Evolutionary conservation across 37 sponge, comb jelly and placozoan species (phyloP).

Genomic region (Dysidea cf. avara): DNA sequence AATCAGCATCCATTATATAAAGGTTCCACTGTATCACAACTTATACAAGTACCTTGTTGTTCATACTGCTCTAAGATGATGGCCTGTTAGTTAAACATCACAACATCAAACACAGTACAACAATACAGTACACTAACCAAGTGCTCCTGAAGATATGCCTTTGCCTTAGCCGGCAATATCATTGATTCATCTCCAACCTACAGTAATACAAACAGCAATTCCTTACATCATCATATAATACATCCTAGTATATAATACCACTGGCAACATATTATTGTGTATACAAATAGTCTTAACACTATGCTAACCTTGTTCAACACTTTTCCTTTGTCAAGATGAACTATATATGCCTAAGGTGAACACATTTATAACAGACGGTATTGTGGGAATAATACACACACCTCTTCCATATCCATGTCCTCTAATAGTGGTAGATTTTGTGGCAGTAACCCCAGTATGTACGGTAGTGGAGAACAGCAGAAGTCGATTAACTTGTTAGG

Average conservation of each 20-base stretch:
- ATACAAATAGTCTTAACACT: background rate
- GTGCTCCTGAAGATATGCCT: conserved; percentile 37
- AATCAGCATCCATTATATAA: too few relatives aligned
- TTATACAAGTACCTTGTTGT: too few relatives aligned
- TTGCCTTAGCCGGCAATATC: conserved; percentile 60
- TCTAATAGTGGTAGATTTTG: conserved; percentile 44
- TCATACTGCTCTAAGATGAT: too few relatives aligned
- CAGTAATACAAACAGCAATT: background rate
- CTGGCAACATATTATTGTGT: background rate
- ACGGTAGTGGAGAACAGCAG: conserved; percentile 88
- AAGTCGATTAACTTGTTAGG: conserved; percentile 78
- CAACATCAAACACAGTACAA: too few relatives aligned
- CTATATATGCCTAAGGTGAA: background rate
- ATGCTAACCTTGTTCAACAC: conserved; percentile 44
- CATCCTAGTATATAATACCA: too few relatives aligned
- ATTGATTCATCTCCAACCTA: conserved; percentile 67
- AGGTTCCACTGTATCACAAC: too few relatives aligned
- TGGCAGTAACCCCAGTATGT: conserved; percentile 75
- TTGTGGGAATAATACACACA: too few relatives aligned
- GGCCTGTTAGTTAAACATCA: too few relatives aligned
- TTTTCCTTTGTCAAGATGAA: conserved; percentile 62
- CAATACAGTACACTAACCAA: conserved; percentile 33
- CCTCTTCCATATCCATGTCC: conserved; percentile 59
- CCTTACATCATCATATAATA: background rate
- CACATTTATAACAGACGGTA: background rate